These are phyloP conservation scores for Tenualosa ilisha DNA, from an alignment of 2,797 vertebrate genomes.

Conservation along the genomic window DNA sequence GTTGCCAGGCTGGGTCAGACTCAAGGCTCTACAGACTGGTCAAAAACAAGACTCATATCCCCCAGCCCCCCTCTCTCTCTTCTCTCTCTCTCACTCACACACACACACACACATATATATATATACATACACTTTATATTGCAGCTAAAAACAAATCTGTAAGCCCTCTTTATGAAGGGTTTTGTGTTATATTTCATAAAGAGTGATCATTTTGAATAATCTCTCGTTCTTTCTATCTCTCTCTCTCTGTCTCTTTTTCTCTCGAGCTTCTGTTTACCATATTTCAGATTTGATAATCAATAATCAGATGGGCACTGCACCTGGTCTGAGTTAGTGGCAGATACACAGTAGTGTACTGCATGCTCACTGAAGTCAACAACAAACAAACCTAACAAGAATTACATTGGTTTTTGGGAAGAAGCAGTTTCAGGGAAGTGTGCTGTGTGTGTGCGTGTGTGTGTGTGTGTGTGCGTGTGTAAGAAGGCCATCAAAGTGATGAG, in stretches of 20 bases:
- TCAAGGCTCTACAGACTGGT: background rate
- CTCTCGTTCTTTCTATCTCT: background rate
- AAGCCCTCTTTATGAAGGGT: no score
- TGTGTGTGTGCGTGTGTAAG: background rate
- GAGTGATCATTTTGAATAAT: background rate
- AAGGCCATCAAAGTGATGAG: background rate
- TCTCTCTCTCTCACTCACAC: background rate
- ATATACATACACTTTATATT: no score
- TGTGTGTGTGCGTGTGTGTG: background rate
- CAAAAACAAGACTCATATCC: background rate
- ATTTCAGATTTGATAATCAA: background rate
- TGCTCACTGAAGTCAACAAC: background rate
- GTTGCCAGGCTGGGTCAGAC: background rate
- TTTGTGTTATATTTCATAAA: no score
- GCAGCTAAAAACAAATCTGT: no score
- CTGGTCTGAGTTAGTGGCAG: no score
- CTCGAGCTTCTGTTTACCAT: background rate
- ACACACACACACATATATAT: no score
- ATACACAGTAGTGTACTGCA: background rate
- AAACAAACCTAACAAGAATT: background rate
- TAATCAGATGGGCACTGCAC: background rate
- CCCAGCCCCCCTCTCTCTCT: background rate
- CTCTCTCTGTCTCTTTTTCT: background rate
- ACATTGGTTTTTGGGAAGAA: background rate
- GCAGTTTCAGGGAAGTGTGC: background rate